These are phyloP conservation scores for Marmota flaviventris DNA, from an alignment of 2,113 vertebrate species.

Conservation along the genomic window DNA sequence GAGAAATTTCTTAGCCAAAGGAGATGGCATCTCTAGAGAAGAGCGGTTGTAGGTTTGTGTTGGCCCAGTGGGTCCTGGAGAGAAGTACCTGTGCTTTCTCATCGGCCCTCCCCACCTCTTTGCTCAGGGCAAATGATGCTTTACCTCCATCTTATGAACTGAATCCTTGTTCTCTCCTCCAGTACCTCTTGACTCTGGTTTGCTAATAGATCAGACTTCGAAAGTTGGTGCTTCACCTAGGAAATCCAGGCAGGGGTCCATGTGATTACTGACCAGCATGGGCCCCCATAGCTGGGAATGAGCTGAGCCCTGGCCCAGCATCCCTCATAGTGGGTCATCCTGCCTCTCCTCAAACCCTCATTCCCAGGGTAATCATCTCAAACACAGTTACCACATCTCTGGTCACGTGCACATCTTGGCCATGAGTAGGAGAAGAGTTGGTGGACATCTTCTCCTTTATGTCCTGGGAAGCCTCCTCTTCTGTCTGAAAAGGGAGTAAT, in stretches of 20 bases:
- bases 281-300: fast-evolving
- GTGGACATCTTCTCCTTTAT: conserved; percentile 65
- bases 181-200: conserved; percentile 69
- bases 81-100: too few relatives aligned
- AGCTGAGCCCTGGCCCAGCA: not conserved
- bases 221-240: conserved; percentile 76
- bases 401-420: conserved; percentile 73
- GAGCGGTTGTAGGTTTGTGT: not conserved
- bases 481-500: conserved; percentile 66
- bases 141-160: conserved; percentile 82
- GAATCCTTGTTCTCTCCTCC: conserved; percentile 77
- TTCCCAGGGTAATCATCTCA: not conserved
- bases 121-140: not conserved
- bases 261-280: not conserved
- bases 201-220: conserved; percentile 68
- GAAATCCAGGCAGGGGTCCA: not conserved
- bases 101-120: not conserved
- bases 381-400: conserved; percentile 75
- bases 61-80: not conserved
- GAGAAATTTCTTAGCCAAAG: not conserved
- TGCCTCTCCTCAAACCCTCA: fast-evolving
- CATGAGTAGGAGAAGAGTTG: not conserved
- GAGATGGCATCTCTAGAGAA: not conserved
- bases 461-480: conserved; percentile 60
- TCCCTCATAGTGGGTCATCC: not conserved